Percentiles rank a stretch among this genome's conserved stretches.
These are phyloP conservation scores for Rousettus madagascariensis DNA, from an alignment of 2,797 vertebrate species.

Conservation along the genomic window DNA sequence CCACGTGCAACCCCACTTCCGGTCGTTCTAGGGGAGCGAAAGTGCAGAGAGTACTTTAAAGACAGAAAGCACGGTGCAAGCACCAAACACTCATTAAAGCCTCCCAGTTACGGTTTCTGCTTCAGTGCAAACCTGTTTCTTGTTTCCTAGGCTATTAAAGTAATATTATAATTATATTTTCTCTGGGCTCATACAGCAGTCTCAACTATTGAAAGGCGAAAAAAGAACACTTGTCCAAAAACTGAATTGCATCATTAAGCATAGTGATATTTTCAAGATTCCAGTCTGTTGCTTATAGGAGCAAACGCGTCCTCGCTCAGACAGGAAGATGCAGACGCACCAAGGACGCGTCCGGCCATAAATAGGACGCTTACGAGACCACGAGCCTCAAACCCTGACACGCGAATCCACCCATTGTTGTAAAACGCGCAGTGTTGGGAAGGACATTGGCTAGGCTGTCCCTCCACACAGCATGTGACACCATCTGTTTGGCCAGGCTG, in stretches of 20 bases:
- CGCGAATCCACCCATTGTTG: background rate
- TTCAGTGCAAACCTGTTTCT: slow-evolving; percentile 59
- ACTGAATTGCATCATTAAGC: background rate
- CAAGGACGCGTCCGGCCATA: slow-evolving; percentile 56
- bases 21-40: slow-evolving; percentile 16
- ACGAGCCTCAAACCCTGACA: background rate
- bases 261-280: background rate
- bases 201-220: slow-evolving; percentile 38
- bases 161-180: slow-evolving; percentile 59
- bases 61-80: background rate
- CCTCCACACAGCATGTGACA: background rate
- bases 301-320: background rate
- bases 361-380: background rate
- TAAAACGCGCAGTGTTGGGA: background rate
- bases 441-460: background rate
- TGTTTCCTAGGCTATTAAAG: slow-evolving; percentile 63
- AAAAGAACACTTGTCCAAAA: slow-evolving; percentile 45
- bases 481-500: background rate
- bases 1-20: background rate
- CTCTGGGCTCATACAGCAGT: slow-evolving; percentile 8
- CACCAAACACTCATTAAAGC: slow-evolving; percentile 44
- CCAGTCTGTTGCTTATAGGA: slow-evolving; percentile 56
- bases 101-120: slow-evolving; percentile 53
- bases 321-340: background rate
- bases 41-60: slow-evolving; percentile 19